phyloP scores from a whole-genome alignment of 1,140 invertebrate genomes.

The Tetraneura akinire region DNA sequence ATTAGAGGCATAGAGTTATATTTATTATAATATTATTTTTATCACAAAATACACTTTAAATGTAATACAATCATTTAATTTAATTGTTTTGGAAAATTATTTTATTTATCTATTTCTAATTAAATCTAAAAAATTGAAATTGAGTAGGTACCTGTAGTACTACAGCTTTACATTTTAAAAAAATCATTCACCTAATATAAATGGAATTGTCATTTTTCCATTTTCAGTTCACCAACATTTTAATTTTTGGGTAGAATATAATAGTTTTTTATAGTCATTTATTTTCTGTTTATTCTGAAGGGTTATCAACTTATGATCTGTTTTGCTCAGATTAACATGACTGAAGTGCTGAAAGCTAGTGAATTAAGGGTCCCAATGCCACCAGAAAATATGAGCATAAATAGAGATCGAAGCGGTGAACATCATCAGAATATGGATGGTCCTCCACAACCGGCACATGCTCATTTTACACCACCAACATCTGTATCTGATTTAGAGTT shows the following conservation, averaged over 20 bases:
- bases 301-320: slow-evolving; percentile 45
- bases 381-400: slow-evolving; percentile 51
- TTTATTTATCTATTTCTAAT: too few relatives aligned
- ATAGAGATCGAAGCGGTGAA: slow-evolving; percentile 50
- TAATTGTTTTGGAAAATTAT: too few relatives aligned
- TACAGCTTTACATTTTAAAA: too few relatives aligned
- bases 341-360: slow-evolving; percentile 51
- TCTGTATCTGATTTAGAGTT: slow-evolving; percentile 46
- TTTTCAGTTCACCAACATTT: not conserved
- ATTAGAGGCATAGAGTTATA: too few relatives aligned
- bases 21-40: too few relatives aligned
- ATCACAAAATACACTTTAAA: too few relatives aligned
- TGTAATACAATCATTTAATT: too few relatives aligned
- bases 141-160: too few relatives aligned
- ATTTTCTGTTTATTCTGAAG: slow-evolving; percentile 35
- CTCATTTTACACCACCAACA: slow-evolving; percentile 47
- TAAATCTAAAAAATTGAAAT: too few relatives aligned
- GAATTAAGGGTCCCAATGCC: slow-evolving; percentile 50
- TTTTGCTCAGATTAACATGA: slow-evolving; percentile 51
- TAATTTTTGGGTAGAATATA: not conserved
- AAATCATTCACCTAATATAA: too few relatives aligned
- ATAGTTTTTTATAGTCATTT: slow-evolving; percentile 19
- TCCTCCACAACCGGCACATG: slow-evolving; percentile 46
- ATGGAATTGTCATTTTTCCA: not conserved
- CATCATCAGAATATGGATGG: slow-evolving; percentile 50